Percentiles rank a stretch among this genome's conserved stretches.
These are phyloP conservation scores for Bathynomus jamesi DNA, from an alignment of 1,140 invertebrate species.

Conservation along the genomic window DNA sequence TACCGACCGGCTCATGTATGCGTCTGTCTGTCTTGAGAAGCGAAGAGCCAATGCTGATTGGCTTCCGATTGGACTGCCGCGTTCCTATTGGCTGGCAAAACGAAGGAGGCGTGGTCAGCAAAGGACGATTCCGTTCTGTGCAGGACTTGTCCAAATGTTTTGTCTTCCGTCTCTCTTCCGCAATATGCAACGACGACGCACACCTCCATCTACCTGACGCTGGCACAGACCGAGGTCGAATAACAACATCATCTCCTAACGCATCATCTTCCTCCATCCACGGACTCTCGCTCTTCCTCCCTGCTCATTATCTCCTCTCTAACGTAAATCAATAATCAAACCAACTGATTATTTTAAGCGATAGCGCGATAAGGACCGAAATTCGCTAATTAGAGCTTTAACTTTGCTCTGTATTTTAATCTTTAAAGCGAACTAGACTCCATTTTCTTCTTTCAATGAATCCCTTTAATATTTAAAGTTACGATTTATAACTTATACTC, in stretches of 20 bases:
- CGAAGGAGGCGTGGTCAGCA: not conserved
- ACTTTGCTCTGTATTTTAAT: too few species aligned
- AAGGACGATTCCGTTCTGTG: conserved; percentile 31
- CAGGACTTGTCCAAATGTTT: conserved; percentile 37
- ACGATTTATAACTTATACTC: too few species aligned
- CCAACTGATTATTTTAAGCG: not conserved
- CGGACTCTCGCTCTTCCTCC: conserved; percentile 4
- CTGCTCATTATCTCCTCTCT: not conserved
- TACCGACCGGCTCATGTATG: conserved; percentile 6
- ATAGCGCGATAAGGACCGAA: too few species aligned
- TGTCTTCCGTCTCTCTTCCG: conserved; percentile 32
- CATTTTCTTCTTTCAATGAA: too few species aligned
- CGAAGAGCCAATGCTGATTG: not conserved
- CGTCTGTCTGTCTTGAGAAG: not conserved
- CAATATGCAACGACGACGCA: conserved; percentile 20
- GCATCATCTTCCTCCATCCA: not conserved
- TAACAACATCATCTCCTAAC: too few species aligned
- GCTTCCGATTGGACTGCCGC: not conserved
- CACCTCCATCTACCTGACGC: conserved; percentile 7
- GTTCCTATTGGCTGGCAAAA: not conserved
- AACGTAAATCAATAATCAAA: conserved; percentile 1
- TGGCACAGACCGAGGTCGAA: conserved; percentile 6
- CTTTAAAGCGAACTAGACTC: too few species aligned
- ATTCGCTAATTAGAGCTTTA: too few species aligned
- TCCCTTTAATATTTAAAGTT: too few species aligned